Evolutionary conservation across 2,797 vertebrate genomes (phyloP).

Genomic region (Acanthis flammea): DNA sequence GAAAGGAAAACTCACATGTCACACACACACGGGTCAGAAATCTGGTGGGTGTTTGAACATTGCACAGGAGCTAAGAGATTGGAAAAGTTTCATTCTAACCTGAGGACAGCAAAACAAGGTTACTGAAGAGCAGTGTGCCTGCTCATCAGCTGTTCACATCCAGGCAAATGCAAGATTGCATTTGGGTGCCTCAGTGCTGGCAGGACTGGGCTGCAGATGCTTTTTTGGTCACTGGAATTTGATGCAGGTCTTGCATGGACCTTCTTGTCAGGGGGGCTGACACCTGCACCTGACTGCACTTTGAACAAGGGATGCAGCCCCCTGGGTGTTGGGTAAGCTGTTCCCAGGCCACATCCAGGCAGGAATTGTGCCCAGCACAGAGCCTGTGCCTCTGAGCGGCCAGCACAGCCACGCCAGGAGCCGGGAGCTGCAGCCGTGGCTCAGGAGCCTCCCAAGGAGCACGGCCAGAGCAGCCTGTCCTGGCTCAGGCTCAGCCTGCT

Average conservation of each 20-base stretch:
- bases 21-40: background rate
- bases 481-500: background rate
- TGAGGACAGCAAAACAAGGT: background rate
- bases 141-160: background rate
- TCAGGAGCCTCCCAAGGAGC: background rate
- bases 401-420: background rate
- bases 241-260: background rate
- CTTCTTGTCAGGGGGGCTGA: background rate
- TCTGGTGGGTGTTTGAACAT: background rate
- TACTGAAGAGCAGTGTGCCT: background rate
- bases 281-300: background rate
- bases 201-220: background rate
- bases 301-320: background rate
- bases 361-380: background rate
- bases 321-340: no score
- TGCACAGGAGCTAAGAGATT: background rate
- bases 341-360: background rate
- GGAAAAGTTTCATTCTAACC: background rate
- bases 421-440: accelerated
- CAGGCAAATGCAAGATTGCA: background rate
- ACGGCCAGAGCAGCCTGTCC: background rate
- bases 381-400: background rate
- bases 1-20: background rate
- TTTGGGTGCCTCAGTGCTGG: background rate
- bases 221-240: background rate